Evolutionary conservation across 2,113 vertebrate genomes (phyloP), one percentile per base, ranked within the genome.

Genomic region (Lipotes vexillifer): DNA sequence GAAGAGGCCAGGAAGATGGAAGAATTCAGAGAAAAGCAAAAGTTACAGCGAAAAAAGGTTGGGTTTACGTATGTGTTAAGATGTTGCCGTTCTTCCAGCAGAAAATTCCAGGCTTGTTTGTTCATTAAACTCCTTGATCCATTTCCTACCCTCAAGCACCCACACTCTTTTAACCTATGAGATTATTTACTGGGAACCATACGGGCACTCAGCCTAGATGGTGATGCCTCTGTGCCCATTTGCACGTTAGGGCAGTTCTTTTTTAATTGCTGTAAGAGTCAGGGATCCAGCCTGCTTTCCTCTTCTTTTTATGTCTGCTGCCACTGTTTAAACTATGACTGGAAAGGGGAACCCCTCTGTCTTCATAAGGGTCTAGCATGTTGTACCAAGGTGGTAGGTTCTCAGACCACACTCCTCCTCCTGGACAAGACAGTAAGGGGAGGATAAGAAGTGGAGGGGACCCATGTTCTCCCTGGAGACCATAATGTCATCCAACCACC

Each of bases 1-100:
- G 99, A 99, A 20, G 99, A 99, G 95, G 99, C 99, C 10, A 99
- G 98, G 96, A 99, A 99, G 96, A 98, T 99, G 98, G 99, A 99
- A 66, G 99, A 99, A 15, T 99, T 99, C 98, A 98, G 99, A 97
- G 99, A 99, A 97, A 99, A 98, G 93, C 99, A 99, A 93, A 99
- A 99, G 93, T 98, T 99, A 36, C 98, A 98, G 17, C 98, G 98
- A 80, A 99, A 99, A 71, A 99, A 99, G 99, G 99, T 99, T 55
- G 21, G 96, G 25, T 61, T 83, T 57, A 6, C 10, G 2, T 29
- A 4, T 63, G 33, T 86, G 14, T 77, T 49, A 71, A 71, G 3
- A 21, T 36, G 12, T 85, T 38, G 36, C n/a, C 23, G 49, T 86
- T 78, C 66, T 38, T 61, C 14, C 23, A 65, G n/a, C 8, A 69